Evolutionary conservation across 2,888 invertebrate species (phyloP).

Genomic region (Tanaodytes sp.): DNA sequence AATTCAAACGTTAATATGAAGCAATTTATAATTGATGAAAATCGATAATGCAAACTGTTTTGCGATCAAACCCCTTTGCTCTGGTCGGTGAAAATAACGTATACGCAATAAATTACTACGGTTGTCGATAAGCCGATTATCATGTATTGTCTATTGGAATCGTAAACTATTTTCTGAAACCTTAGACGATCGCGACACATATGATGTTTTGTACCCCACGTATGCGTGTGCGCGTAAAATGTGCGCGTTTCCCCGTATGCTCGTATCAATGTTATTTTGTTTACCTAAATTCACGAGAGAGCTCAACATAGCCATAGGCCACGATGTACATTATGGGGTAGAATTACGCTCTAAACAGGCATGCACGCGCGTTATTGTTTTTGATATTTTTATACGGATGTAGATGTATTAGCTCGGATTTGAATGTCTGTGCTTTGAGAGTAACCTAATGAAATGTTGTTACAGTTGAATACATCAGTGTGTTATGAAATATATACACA

Average conservation of each 20-base stretch:
- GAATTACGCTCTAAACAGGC: constrained; percentile 71
- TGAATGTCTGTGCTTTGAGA: constrained; percentile 2
- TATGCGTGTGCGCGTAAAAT: neutral
- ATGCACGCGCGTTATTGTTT: constrained; percentile 46
- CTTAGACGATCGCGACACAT: constrained; percentile 19
- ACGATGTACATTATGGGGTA: constrained; percentile 72
- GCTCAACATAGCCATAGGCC: constrained; percentile 66
- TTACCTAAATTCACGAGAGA: constrained; percentile 50
- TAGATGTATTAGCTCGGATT: constrained; percentile 22
- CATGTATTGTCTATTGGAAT: no score
- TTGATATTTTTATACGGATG: constrained; percentile 34
- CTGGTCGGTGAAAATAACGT: no score
- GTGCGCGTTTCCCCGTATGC: constrained; percentile 7
- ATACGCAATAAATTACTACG: no score
- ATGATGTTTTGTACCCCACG: constrained; percentile 1
- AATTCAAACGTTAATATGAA: no score
- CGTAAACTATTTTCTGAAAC: constrained; percentile 42
- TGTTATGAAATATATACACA: no score
- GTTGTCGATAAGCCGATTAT: no score
- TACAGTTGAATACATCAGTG: no score
- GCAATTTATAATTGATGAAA: no score
- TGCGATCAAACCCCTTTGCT: no score
- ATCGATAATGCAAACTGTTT: no score
- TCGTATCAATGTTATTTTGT: constrained; percentile 44
- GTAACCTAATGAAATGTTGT: no score